Percentiles rank a stretch among this genome's conserved stretches.
Evolutionary conservation across 1,140 invertebrate genomes (phyloP).

Genomic region (Pseudobourletiella spinata): DNA sequence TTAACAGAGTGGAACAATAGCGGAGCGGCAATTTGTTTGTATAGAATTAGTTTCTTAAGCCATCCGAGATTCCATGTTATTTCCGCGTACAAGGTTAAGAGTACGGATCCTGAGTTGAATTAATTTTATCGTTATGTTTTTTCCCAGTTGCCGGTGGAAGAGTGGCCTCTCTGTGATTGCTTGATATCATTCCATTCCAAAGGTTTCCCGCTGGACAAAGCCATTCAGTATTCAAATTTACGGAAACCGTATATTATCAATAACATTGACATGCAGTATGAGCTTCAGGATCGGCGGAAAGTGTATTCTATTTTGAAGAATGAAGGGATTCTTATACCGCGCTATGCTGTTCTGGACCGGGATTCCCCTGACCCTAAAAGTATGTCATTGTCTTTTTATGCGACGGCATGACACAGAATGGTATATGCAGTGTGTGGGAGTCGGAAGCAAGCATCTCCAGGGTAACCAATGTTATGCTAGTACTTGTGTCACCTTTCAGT

Average conservation of each 20-base stretch:
- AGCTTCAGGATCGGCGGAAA: conserved; percentile 81
- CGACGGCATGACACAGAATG: no score
- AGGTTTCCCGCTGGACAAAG: conserved; percentile 93
- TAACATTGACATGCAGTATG: conserved; percentile 97
- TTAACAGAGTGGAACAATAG: no score
- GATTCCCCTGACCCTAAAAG: conserved; percentile 83
- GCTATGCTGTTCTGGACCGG: conserved; percentile 93
- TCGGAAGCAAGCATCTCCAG: no score
- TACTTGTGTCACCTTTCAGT: conserved; percentile 54
- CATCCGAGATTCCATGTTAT: no score
- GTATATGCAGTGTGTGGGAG: no score
- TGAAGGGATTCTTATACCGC: conserved; percentile 93
- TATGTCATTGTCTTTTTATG: conserved; percentile 42
- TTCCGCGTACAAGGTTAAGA: no score
- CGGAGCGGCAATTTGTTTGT: no score
- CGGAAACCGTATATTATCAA: conserved; percentile 96
- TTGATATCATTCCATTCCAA: conserved; percentile 98
- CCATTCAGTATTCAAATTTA: conserved; percentile 90
- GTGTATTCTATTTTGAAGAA: conserved; percentile 90
- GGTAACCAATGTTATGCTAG: no score
- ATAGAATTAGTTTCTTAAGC: no score
- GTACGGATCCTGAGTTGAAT: no score
- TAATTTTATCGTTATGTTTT: no score
- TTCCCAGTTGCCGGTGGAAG: conserved; percentile 80
- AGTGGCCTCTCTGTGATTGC: conserved; percentile 97